Conservation (phyloP, 1,140 invertebrate species). For the Drosophila dunni region DNA sequence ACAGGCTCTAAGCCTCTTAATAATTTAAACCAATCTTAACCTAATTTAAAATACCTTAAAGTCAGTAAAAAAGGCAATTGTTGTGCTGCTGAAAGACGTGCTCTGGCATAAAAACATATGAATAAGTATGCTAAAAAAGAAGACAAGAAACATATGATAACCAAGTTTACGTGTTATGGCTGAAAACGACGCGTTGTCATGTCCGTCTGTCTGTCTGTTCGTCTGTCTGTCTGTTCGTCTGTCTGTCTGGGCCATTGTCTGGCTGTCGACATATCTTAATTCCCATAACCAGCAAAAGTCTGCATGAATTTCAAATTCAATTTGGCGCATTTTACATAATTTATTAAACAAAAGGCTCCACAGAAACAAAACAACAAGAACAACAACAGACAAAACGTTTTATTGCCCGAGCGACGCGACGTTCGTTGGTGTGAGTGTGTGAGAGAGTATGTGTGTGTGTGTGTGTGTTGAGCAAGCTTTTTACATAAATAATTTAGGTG, state of each 20-base stretch:
- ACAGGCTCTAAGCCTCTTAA: background rate
- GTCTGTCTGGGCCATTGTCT: constrained; percentile 23
- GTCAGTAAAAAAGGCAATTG: too few species aligned
- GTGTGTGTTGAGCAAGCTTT: constrained; percentile 41
- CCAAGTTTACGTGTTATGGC: constrained; percentile 25
- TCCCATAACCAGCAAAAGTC: constrained; percentile 78
- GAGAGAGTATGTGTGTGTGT: constrained; percentile 21
- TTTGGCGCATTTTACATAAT: constrained; percentile 83
- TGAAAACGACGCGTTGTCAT: constrained; percentile 23
- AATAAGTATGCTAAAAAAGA: background rate
- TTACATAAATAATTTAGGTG: constrained; percentile 80
- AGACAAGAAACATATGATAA: constrained; percentile 26
- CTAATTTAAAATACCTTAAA: background rate
- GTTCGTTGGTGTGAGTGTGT: constrained; percentile 17
- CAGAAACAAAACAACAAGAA: constrained; percentile 43
- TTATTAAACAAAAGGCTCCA: constrained; percentile 80
- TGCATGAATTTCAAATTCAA: constrained; percentile 83
- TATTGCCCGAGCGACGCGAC: constrained; percentile 68
- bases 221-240: constrained; percentile 48
- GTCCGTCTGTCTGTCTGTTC: constrained; percentile 24
- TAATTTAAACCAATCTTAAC: background rate
- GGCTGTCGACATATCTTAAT: constrained; percentile 77
- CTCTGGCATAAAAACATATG: background rate
- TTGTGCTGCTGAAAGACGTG: background rate
- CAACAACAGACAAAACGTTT: constrained; percentile 66